Conservation (phyloP, 2,113 vertebrate species). For the Scatophagus argus region DNA sequence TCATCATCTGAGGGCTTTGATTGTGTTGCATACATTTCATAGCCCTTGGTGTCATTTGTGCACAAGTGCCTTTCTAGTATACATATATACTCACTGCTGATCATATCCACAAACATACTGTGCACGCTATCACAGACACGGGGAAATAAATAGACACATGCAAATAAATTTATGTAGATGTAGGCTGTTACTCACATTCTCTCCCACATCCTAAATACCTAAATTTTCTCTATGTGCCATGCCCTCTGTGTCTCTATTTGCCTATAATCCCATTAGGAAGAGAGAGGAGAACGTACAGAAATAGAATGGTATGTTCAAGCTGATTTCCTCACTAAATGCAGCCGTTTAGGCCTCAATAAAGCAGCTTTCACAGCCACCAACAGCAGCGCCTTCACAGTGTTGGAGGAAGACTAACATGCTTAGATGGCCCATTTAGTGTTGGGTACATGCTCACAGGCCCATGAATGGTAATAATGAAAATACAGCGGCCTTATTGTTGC, state of each 20-base stretch:
- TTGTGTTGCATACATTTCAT: neutral
- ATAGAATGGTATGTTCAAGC: conserved; percentile 74
- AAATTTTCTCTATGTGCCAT: conserved; percentile 55
- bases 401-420: conserved; percentile 51
- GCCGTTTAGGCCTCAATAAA: conserved; percentile 62
- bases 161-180: conserved; percentile 4
- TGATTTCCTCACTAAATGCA: conserved; percentile 74
- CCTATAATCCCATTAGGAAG: conserved; percentile 73
- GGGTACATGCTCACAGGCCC: conserved; percentile 11
- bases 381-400: conserved; percentile 50
- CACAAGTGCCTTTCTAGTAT: neutral
- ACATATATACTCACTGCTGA: neutral
- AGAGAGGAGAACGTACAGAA: conserved; percentile 72
- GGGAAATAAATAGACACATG: conserved; percentile 5
- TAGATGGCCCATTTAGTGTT: conserved; percentile 34
- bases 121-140: neutral
- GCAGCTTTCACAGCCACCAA: conserved; percentile 57
- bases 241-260: conserved; percentile 60
- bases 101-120: neutral
- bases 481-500: conserved; percentile 13
- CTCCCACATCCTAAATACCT: conserved; percentile 45
- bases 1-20: neutral
- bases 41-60: neutral
- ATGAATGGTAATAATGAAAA: conserved; percentile 31
- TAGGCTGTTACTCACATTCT: conserved; percentile 35